Base-by-base conservation (phyloP, 2,888 invertebrate species). In the Cheiracanthium punctorium region DNA sequence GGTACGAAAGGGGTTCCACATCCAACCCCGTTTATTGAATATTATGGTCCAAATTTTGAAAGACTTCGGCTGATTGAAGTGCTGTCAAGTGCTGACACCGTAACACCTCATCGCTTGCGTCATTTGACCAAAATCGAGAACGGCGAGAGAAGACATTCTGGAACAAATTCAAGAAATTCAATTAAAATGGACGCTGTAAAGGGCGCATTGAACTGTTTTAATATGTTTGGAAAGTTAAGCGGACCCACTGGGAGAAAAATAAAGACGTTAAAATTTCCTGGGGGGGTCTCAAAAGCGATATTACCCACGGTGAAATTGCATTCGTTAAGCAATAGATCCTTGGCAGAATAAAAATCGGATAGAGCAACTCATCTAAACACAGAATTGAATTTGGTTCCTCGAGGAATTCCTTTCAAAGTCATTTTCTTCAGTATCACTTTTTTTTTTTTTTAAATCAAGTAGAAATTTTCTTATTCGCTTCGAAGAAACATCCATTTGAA, bases 251-350 rank as follows among this genome's bases (percentile, higher is more conserved):
- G 32, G 65, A 65, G 33, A 24, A 65, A 75, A 37, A 75, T 75
- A 37, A 41, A 65, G 64, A 75, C 48, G 65, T 75, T 75, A 75
- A 64, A 65, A 75, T n/a, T 14, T 5, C 17, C 37, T 33, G 17
- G 17, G n/a, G n/a, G n/a, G 64, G 75, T 41, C 75, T 28, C 41
- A 8, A 17, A 65, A 37, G 75, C 37, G 64, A 64, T 58, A 65
- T 75, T 65, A 75, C 12, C 37, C 30, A 32, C 33, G 65, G n/a
- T 33, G 65, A 75, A 64, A 75, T 65, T 75, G 28, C 65, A 75
- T 75, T 58, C 32, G 64, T 37, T 77, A 70, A 52, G 77, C 52
- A 70, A 8, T 8, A 17, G 30, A 30, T 70, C 29, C 67, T 52
- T 52, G 52, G 48, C 30, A 7, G 64, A 28, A 58, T 58, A 64